These are phyloP conservation scores for Xylocampa areola DNA, from an alignment of 2,888 invertebrate genomes.

Conservation along the genomic window DNA sequence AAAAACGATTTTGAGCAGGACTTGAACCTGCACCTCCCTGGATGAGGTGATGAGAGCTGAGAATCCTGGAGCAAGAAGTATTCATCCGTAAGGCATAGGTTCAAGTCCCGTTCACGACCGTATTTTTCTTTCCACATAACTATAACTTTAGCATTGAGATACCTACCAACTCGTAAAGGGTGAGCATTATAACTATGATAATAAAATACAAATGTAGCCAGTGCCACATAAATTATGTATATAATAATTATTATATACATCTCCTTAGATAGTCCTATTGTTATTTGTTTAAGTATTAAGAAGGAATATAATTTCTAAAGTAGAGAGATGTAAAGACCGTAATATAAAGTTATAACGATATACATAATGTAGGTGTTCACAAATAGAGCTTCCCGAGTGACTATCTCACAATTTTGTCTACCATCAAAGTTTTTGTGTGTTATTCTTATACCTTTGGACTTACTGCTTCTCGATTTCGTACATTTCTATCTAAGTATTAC, in stretches of 20 bases:
- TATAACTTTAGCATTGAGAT: slow-evolving; percentile 11
- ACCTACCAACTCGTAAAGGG: slow-evolving; percentile 30
- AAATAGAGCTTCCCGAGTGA: slow-evolving; percentile 85
- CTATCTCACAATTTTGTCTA: slow-evolving; percentile 76
- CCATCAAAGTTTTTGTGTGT: slow-evolving; percentile 68
- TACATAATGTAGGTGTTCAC: slow-evolving; percentile 75
- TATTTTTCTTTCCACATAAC: too few species aligned
- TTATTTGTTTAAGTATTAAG: slow-evolving; percentile 78
- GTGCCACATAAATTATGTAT: slow-evolving; percentile 85
- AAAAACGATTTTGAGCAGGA: too few species aligned
- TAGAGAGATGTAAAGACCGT: slow-evolving; percentile 76
- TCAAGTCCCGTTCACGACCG: too few species aligned
- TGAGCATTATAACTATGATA: slow-evolving; percentile 37
- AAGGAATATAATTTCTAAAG: slow-evolving; percentile 77
- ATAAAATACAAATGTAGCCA: slow-evolving; percentile 75
- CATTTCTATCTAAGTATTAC: slow-evolving; percentile 16
- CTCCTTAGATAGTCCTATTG: slow-evolving; percentile 84
- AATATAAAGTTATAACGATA: slow-evolving; percentile 69
- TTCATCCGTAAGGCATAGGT: too few species aligned
- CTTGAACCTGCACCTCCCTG: too few species aligned
- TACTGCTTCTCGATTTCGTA: slow-evolving; percentile 28
- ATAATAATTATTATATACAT: slow-evolving; percentile 73
- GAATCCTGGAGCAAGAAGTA: too few species aligned
- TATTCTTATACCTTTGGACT: slow-evolving; percentile 26
- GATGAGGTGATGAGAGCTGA: too few species aligned